These are phyloP conservation scores for Elysia crispata DNA, from an alignment of 2,888 invertebrate species.

Conservation along the genomic window DNA sequence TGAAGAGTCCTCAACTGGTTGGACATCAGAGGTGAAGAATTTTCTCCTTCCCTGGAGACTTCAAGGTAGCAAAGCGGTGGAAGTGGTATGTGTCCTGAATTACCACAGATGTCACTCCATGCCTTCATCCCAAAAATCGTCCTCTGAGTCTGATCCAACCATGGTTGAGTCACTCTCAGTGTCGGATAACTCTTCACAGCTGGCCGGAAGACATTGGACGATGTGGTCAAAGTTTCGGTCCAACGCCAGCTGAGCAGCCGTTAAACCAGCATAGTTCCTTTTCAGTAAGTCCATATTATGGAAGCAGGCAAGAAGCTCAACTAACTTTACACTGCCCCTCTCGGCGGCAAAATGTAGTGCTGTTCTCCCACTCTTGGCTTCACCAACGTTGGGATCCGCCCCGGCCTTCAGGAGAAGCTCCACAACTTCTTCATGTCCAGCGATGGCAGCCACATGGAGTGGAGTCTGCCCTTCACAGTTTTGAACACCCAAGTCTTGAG, in stretches of 20 bases:
- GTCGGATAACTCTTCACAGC: too few relatives aligned
- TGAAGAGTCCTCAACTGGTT: too few relatives aligned
- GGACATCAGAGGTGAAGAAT: too few relatives aligned
- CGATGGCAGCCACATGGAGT: conserved; percentile 45
- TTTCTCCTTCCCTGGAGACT: too few relatives aligned
- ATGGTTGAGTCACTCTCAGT: too few relatives aligned
- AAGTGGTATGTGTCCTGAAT: too few relatives aligned
- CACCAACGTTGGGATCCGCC: conserved; percentile 46
- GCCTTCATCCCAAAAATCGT: too few relatives aligned
- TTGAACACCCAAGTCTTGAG: conserved; percentile 86
- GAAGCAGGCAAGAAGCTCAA: neutral
- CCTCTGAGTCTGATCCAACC: too few relatives aligned
- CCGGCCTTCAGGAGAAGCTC: conserved; percentile 41
- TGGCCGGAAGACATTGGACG: too few relatives aligned
- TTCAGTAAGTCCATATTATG: neutral
- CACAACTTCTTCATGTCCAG: conserved; percentile 25
- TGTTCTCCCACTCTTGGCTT: conserved; percentile 50
- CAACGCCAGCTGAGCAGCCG: conserved; percentile 24
- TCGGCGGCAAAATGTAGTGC: conserved; percentile 44
- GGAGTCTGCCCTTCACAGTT: conserved; percentile 81
- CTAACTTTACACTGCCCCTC: conserved; percentile 13
- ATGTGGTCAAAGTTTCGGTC: too few relatives aligned
- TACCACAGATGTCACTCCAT: too few relatives aligned
- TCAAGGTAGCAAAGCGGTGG: too few relatives aligned
- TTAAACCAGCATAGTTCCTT: conserved; percentile 24